Percentiles rank a stretch among this genome's conserved stretches.
Conservation (phyloP, 2,113 vertebrate species). For the Eretmochelys imbricata region DNA sequence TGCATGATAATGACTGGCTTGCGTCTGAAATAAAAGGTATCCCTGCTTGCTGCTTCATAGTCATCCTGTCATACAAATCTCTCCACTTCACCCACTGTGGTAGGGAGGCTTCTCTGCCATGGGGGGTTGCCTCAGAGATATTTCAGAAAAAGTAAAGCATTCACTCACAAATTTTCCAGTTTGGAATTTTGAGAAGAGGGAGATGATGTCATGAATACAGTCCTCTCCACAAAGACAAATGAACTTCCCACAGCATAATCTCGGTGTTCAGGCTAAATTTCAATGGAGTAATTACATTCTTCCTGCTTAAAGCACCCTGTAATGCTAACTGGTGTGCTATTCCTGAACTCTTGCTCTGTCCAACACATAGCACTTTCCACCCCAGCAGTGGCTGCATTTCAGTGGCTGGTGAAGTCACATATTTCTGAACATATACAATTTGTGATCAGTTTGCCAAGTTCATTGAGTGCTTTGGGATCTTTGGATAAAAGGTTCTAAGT, state of each 20-base stretch:
- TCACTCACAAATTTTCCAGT: too few relatives aligned
- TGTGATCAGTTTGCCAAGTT: rapidly evolving
- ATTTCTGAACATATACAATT: rapidly evolving
- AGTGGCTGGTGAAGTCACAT: rapidly evolving
- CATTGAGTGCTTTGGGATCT: neutral
- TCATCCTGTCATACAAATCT: rapidly evolving
- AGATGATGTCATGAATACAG: rapidly evolving
- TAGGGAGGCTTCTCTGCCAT: neutral
- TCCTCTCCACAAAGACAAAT: neutral
- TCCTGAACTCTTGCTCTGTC: neutral
- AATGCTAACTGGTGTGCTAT: neutral
- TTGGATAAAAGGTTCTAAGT: rapidly evolving
- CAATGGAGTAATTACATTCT: neutral
- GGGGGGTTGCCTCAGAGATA: too few relatives aligned
- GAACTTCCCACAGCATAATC: rapidly evolving
- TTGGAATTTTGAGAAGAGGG: neutral
- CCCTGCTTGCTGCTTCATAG: neutral
- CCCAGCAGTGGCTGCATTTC: neutral
- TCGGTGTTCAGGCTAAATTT: neutral
- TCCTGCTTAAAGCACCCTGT: neutral
- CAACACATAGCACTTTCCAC: neutral
- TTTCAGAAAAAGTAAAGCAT: neutral
- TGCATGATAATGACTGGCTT: too few relatives aligned
- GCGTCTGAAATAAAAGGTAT: neutral
- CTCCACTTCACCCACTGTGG: neutral